Evolutionary conservation across 1,140 invertebrate species (phyloP).

Genomic region (Proctacanthus coquilletti): DNA sequence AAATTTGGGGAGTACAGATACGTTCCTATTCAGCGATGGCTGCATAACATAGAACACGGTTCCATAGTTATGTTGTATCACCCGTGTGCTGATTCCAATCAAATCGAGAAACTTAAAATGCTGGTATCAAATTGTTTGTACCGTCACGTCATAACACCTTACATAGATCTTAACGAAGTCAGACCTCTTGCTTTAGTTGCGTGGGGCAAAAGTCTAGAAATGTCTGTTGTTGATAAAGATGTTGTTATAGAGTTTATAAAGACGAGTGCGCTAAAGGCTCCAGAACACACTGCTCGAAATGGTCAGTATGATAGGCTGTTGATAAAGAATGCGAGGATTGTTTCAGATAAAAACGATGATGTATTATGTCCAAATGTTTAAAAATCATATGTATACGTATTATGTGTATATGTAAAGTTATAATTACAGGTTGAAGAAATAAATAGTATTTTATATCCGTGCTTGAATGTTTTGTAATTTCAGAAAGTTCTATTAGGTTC

Average conservation of each 20-base stretch:
- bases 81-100: slow-evolving; percentile 58
- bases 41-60: slow-evolving; percentile 78
- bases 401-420: too few species aligned
- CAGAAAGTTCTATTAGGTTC: background rate
- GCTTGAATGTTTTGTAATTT: background rate
- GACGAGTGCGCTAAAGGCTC: slow-evolving; percentile 45
- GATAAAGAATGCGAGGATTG: background rate
- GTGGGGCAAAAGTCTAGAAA: slow-evolving; percentile 58
- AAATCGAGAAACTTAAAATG: slow-evolving; percentile 45
- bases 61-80: slow-evolving; percentile 74
- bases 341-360: background rate
- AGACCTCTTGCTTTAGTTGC: slow-evolving; percentile 59
- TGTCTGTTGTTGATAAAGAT: slow-evolving; percentile 48
- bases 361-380: background rate
- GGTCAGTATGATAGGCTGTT: background rate
- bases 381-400: background rate
- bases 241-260: slow-evolving; percentile 47
- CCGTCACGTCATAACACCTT: slow-evolving; percentile 68
- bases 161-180: slow-evolving; percentile 39
- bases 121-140: slow-evolving; percentile 55
- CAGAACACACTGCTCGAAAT: slow-evolving; percentile 31
- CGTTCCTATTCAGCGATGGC: slow-evolving; percentile 66
- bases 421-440: too few species aligned
- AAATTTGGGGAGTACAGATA: slow-evolving; percentile 70
- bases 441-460: background rate